A percentile compares a stretch with the other conserved stretches of the same genome.
These are phyloP conservation scores for Stegodyphus mimosarum DNA, from an alignment of 1,140 invertebrate genomes.

Conservation along the genomic window DNA sequence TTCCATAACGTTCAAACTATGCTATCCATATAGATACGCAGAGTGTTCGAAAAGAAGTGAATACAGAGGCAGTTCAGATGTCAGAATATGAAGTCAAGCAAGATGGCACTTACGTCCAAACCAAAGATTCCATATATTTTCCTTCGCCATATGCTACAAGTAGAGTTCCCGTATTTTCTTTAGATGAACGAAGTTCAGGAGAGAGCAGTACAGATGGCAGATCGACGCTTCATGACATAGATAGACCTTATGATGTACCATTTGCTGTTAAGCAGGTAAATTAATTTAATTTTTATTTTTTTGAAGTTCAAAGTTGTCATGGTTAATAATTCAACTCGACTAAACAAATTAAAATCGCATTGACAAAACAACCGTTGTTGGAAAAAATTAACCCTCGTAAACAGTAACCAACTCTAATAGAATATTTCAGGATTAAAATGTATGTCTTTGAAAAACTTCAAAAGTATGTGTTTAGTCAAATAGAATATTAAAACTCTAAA, in stretches of 20 bases:
- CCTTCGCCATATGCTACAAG: slow-evolving; percentile 54
- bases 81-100: slow-evolving; percentile 52
- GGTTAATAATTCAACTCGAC: too few species aligned
- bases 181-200: slow-evolving; percentile 38
- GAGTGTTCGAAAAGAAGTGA: slow-evolving; percentile 38
- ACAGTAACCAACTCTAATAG: too few species aligned
- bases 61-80: slow-evolving; percentile 51
- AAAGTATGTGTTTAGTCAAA: too few species aligned
- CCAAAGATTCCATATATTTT: slow-evolving; percentile 44
- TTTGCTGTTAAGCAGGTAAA: slow-evolving; percentile 56
- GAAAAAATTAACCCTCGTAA: too few species aligned
- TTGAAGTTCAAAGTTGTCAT: too few species aligned
- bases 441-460: too few species aligned
- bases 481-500: too few species aligned
- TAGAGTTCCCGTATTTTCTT: slow-evolving; percentile 36
- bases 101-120: slow-evolving; percentile 38
- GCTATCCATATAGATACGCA: slow-evolving; percentile 8
- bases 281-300: too few species aligned
- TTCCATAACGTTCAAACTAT: too few species aligned
- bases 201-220: slow-evolving; percentile 51
- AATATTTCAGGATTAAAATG: too few species aligned
- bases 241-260: slow-evolving; percentile 55
- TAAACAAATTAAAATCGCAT: too few species aligned
- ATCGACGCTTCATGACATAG: slow-evolving; percentile 35
- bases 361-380: too few species aligned